phyloP scores from a whole-genome alignment of 2,888 invertebrate genomes.

The Dasysyrphus tricinctus region DNA sequence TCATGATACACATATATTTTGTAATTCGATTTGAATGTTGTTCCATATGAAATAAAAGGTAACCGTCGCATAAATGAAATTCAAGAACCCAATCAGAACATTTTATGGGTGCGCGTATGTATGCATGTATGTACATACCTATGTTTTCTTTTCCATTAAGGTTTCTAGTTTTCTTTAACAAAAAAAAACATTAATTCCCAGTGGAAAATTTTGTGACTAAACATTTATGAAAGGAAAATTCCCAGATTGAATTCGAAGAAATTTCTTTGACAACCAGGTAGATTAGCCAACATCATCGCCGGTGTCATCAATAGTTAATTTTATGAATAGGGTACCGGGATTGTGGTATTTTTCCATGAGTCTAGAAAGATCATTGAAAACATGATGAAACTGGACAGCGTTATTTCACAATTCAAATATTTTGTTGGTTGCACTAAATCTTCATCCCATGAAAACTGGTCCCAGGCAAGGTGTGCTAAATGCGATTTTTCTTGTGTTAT shows the following conservation, averaged over 20 bases:
- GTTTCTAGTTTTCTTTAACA: background rate
- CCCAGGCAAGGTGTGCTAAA: no score
- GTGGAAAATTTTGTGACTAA: constrained; percentile 49
- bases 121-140: background rate
- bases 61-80: background rate
- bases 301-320: background rate
- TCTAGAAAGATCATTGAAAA: background rate
- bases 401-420: background rate
- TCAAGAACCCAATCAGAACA: constrained; percentile 3
- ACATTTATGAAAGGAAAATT: constrained; percentile 19
- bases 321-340: background rate
- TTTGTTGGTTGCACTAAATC: background rate
- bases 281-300: background rate
- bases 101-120: background rate
- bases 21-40: constrained; percentile 9
- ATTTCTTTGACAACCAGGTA: constrained; percentile 17
- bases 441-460: background rate
- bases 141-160: background rate
- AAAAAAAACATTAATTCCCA: background rate
- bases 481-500: no score
- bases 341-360: constrained; percentile 19
- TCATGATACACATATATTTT: background rate
- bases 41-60: background rate
- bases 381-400: background rate
- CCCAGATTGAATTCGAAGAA: background rate